Conservation (phyloP, 2,113 vertebrate species). For the Polypterus bichir region DNA sequence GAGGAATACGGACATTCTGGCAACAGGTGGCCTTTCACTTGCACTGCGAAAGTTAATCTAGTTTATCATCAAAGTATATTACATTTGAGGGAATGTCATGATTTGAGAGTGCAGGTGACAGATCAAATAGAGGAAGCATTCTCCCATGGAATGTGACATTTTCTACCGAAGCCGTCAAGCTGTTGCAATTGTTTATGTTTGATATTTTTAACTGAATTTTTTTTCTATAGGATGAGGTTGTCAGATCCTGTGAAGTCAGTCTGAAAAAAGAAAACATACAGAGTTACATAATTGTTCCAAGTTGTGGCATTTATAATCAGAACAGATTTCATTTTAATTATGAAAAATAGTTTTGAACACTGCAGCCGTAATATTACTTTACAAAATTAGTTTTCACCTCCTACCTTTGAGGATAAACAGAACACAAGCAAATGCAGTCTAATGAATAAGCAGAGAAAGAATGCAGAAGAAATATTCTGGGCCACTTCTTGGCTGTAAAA, state of each 20-base stretch:
- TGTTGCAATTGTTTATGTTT: constrained; percentile 43
- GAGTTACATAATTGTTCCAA: too few species aligned
- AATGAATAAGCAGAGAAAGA: too few species aligned
- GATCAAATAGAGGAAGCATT: constrained; percentile 55
- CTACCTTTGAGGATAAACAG: too few species aligned
- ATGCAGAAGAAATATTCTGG: too few species aligned
- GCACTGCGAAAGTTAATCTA: constrained; percentile 67
- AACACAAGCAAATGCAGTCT: too few species aligned
- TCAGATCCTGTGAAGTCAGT: constrained; percentile 9
- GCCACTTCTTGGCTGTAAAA: too few species aligned
- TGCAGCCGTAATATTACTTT: too few species aligned
- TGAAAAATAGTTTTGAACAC: too few species aligned
- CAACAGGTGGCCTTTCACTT: constrained; percentile 74
- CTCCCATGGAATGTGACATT: constrained; percentile 49
- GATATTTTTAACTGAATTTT: constrained; percentile 34
- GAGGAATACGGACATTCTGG: constrained; percentile 63
- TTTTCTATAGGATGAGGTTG: constrained; percentile 30
- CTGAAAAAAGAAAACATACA: too few species aligned
- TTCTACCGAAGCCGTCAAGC: constrained; percentile 42
- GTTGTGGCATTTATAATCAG: too few species aligned
- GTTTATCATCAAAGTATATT: constrained; percentile 71
- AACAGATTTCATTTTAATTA: too few species aligned
- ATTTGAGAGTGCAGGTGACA: constrained; percentile 55
- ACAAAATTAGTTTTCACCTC: too few species aligned
- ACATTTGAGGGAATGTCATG: constrained; percentile 57